Percentiles rank a stretch among this genome's conserved stretches.
These are phyloP conservation scores for Nyctibius bracteatus DNA, from an alignment of 2,113 vertebrate genomes.

Conservation along the genomic window DNA sequence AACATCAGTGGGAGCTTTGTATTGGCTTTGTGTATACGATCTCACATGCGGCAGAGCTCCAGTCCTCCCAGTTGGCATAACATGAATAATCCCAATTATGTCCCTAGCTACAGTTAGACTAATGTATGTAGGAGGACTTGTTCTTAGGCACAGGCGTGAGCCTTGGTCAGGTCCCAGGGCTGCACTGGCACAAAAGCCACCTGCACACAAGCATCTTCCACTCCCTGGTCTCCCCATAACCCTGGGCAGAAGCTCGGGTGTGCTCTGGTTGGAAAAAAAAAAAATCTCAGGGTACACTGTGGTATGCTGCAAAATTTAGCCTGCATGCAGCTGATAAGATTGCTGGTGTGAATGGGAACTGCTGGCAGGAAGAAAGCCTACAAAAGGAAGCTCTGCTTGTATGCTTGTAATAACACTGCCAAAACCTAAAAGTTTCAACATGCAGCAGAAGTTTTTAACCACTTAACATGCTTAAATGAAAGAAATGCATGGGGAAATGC, in stretches of 20 bases:
- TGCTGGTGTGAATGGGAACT: constrained; percentile 25
- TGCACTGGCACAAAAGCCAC: not conserved
- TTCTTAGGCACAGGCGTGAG: not conserved
- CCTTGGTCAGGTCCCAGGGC: not conserved
- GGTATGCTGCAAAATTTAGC: constrained; percentile 45
- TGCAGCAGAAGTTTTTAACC: not conserved
- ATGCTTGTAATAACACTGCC: not conserved
- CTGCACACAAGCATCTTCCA: not conserved
- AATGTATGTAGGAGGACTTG: not conserved
- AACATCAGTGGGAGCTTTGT: not conserved
- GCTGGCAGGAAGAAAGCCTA: constrained; percentile 16
- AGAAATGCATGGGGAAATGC: not conserved
- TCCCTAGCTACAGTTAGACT: not conserved
- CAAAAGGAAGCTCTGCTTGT: not conserved
- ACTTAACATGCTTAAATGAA: not conserved
- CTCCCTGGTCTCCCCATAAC: not conserved
- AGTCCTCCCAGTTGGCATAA: not conserved
- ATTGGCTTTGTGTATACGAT: not conserved
- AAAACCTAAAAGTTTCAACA: not conserved
- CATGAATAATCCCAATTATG: not conserved
- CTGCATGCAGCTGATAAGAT: constrained; percentile 10
- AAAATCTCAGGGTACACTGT: not conserved
- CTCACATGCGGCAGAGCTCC: not conserved
- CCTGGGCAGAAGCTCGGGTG: not conserved
- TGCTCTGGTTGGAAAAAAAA: not conserved